phyloP scores from a whole-genome alignment of 2,113 vertebrate genomes.

The Chionis minor region DNA sequence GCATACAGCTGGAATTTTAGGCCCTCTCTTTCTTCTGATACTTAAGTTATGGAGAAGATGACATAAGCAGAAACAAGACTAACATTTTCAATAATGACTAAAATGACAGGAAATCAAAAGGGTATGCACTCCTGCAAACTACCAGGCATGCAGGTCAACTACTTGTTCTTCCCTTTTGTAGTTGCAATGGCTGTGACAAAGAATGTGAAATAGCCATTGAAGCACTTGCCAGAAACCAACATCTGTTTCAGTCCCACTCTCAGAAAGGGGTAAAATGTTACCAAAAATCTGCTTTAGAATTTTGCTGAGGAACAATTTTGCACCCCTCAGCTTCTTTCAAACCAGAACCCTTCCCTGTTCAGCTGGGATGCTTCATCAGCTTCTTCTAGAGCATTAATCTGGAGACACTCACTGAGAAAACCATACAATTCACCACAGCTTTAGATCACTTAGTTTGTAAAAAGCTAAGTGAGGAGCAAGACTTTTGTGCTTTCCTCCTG shows the following conservation, averaged over 20 bases:
- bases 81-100: background rate
- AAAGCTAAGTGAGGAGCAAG: background rate
- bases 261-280: background rate
- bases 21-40: background rate
- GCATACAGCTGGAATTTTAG: background rate
- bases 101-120: background rate
- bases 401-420: background rate
- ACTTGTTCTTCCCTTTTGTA: background rate
- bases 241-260: background rate
- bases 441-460: background rate
- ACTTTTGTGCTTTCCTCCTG: background rate
- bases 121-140: background rate
- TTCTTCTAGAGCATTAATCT: background rate
- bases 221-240: background rate
- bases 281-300: background rate
- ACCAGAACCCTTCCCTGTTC: background rate
- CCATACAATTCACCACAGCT: too few species aligned
- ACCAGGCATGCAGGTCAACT: background rate
- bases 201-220: background rate
- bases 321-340: background rate
- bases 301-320: background rate
- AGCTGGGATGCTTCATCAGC: background rate
- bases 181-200: background rate
- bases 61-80: background rate
- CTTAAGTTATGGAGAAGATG: background rate